A percentile compares a stretch with the other conserved stretches of the same genome.
phyloP scores from a whole-genome alignment of 1,140 invertebrate genomes.

The Gryon sp. region DNA sequence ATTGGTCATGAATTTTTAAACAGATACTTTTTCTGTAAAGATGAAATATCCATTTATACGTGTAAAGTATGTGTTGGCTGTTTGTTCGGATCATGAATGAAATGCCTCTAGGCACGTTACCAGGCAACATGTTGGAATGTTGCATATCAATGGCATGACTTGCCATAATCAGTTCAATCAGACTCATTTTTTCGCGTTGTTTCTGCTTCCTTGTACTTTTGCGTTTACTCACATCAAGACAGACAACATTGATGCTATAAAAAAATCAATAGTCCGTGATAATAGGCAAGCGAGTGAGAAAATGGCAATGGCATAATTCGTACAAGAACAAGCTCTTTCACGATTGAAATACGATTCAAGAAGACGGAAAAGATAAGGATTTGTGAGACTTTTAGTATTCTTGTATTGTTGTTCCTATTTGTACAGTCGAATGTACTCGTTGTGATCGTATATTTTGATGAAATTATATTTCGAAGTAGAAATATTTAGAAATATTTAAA shows the following conservation, averaged over 20 bases:
- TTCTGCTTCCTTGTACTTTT: constrained; percentile 86
- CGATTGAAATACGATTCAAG: constrained; percentile 11
- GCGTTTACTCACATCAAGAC: constrained; percentile 84
- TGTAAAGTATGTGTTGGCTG: constrained; percentile 82
- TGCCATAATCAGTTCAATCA: constrained; percentile 79
- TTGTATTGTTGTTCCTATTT: too few species aligned
- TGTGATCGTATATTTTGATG: too few species aligned
- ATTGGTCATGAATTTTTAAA: constrained; percentile 84
- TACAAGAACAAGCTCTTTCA: constrained; percentile 1
- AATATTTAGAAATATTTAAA: too few species aligned
- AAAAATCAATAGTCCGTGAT: constrained; percentile 72
- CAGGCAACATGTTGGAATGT: constrained; percentile 84
- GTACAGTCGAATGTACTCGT: too few species aligned
- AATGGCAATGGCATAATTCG: constrained; percentile 26
- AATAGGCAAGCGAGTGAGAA: constrained; percentile 10
- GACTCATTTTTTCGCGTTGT: constrained; percentile 79
- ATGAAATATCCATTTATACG: constrained; percentile 81
- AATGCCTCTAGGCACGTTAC: constrained; percentile 82
- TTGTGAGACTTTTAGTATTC: constrained; percentile 73
- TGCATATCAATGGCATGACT: constrained; percentile 77
- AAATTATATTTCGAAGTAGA: constrained; percentile 63
- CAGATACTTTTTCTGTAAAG: constrained; percentile 83
- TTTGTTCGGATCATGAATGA: constrained; percentile 68
- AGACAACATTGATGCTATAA: constrained; percentile 81
- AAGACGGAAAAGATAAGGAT: constrained; percentile 73